phyloP scores from a whole-genome alignment of 2,888 invertebrate species.

The Amphimallon solstitiale region DNA sequence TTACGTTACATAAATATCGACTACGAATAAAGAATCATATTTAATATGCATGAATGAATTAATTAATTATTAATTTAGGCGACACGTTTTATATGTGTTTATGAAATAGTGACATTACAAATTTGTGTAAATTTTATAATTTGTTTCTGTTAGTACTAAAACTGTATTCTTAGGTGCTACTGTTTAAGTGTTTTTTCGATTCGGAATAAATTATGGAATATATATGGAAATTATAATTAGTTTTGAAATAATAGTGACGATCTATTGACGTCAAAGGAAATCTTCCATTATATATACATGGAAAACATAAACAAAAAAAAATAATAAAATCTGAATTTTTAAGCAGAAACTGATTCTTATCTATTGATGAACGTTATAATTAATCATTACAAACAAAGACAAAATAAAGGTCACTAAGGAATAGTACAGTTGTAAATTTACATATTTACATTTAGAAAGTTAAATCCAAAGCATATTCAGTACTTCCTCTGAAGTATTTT shows the following conservation, averaged over 20 bases:
- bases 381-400: too few relatives aligned
- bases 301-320: constrained; percentile 9
- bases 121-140: not conserved
- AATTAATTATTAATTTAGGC: not conserved
- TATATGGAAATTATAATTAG: constrained; percentile 23
- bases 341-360: too few relatives aligned
- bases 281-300: constrained; percentile 1
- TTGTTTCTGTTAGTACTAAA: constrained; percentile 12
- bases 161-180: constrained; percentile 3
- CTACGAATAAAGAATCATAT: not conserved
- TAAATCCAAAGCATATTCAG: too few relatives aligned
- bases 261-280: constrained; percentile 21
- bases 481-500: too few relatives aligned
- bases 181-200: constrained; percentile 7
- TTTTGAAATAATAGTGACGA: constrained; percentile 12
- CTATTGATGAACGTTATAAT: too few relatives aligned
- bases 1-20: not conserved
- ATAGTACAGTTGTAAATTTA: too few relatives aligned
- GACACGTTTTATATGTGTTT: not conserved
- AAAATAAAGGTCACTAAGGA: too few relatives aligned
- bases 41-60: constrained; percentile 11
- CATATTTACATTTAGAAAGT: too few relatives aligned
- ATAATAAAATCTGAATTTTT: constrained; percentile 23
- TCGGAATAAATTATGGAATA: constrained; percentile 7
- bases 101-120: not conserved